These are phyloP conservation scores for Odontocolon sp. DNA, from an alignment of 2,888 invertebrate genomes.

Conservation along the genomic window DNA sequence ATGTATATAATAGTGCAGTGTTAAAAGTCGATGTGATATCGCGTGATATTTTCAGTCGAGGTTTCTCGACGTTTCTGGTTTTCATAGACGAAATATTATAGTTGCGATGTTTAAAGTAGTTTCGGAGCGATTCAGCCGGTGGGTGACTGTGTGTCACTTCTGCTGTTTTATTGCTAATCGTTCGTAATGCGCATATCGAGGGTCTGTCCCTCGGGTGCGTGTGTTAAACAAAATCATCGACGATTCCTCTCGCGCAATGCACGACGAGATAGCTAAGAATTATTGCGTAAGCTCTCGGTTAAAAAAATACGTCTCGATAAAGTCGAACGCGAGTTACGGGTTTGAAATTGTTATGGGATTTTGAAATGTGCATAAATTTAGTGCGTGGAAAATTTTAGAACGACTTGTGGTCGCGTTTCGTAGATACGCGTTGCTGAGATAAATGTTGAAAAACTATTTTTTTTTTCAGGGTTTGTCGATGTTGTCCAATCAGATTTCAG, in stretches of 20 bases:
- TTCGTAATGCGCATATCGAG: constrained; percentile 18
- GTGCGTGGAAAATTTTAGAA: too few relatives aligned
- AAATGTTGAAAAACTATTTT: too few relatives aligned
- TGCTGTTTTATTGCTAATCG: neutral
- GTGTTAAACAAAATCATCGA: neutral
- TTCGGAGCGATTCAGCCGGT: constrained; percentile 15
- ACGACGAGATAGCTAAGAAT: neutral
- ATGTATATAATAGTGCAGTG: too few relatives aligned
- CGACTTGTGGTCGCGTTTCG: too few relatives aligned
- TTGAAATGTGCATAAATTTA: too few relatives aligned
- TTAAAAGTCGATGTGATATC: neutral
- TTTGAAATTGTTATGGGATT: too few relatives aligned
- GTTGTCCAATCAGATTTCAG: too few relatives aligned
- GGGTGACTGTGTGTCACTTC: constrained; percentile 20
- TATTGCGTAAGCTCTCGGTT: neutral
- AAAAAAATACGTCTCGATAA: neutral
- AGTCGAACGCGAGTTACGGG: too few relatives aligned
- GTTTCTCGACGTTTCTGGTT: neutral
- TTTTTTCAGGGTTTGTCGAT: too few relatives aligned
- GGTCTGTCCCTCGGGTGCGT: neutral
- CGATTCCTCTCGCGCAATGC: neutral
- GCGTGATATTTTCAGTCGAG: neutral
- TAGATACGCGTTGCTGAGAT: too few relatives aligned
- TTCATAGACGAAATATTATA: constrained; percentile 14
- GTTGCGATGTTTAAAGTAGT: constrained; percentile 10